These are phyloP conservation scores for Malthinus flaveolus DNA, from an alignment of 2,888 invertebrate genomes.

Conservation along the genomic window DNA sequence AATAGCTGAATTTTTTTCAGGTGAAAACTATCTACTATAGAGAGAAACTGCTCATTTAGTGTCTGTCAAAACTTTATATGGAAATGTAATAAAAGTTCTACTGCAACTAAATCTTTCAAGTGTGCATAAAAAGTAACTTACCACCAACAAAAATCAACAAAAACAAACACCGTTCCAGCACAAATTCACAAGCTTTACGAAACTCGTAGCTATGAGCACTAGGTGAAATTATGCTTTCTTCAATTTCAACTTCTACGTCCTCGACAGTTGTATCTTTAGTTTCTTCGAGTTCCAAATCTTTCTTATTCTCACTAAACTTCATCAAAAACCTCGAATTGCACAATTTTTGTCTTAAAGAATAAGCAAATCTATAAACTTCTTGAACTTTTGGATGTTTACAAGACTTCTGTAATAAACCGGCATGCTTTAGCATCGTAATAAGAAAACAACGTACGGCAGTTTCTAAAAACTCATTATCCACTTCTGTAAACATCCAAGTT, in stretches of 20 bases:
- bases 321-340: conserved; percentile 34
- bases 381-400: conserved; percentile 43
- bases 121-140: conserved; percentile 33
- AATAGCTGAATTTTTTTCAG: no score
- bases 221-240: conserved; percentile 20
- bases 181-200: conserved; percentile 51
- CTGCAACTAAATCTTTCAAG: no score
- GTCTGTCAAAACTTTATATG: no score
- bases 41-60: no score
- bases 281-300: conserved; percentile 16
- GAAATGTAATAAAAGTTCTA: no score
- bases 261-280: conserved; percentile 20
- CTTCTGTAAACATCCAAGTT: conserved; percentile 59
- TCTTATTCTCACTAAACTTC: conserved; percentile 26
- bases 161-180: conserved; percentile 57
- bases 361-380: conserved; percentile 48
- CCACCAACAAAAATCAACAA: conserved; percentile 57
- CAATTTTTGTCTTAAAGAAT: conserved; percentile 45
- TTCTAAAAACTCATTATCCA: conserved; percentile 55
- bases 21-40: no score
- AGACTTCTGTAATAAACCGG: conserved; percentile 54
- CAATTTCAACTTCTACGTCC: conserved; percentile 22
- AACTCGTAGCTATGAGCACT: conserved; percentile 39
- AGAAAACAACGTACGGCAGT: conserved; percentile 56
- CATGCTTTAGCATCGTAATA: conserved; percentile 58